Evolutionary conservation across 2,797 vertebrate genomes (phyloP).

Genomic region (Oreortyx pictus): DNA sequence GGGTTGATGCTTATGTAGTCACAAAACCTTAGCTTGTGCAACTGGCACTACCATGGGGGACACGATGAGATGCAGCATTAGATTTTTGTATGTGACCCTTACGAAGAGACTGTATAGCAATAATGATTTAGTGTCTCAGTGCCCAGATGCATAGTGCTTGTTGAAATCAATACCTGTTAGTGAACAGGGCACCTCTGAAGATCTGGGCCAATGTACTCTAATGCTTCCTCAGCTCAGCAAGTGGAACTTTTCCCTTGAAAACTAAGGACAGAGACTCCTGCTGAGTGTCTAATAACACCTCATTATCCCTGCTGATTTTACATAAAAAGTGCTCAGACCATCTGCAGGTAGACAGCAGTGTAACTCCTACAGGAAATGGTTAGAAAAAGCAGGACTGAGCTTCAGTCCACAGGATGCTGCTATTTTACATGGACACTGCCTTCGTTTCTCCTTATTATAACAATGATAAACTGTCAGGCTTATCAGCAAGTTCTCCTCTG

Average conservation of each 20-base stretch:
- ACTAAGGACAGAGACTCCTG: background rate
- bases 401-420: background rate
- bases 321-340: slow-evolving; percentile 42
- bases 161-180: slow-evolving; percentile 43
- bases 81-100: background rate
- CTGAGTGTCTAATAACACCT: slow-evolving; percentile 29
- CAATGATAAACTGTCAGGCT: slow-evolving; percentile 26
- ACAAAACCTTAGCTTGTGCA: background rate
- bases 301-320: slow-evolving; percentile 50
- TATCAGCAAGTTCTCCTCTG: slow-evolving; percentile 4
- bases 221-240: slow-evolving; percentile 19
- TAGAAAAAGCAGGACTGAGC: background rate
- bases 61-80: background rate
- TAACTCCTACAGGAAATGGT: background rate
- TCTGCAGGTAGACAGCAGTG: background rate
- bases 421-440: background rate
- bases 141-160: background rate
- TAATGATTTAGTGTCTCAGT: slow-evolving; percentile 31
- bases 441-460: background rate
- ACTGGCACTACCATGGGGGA: accelerated
- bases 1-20: accelerated
- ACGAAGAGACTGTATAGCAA: background rate
- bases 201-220: background rate
- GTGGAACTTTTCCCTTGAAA: background rate
- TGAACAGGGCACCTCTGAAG: slow-evolving; percentile 14